Percentiles rank a stretch among this genome's conserved stretches.
Conservation (phyloP, 2,113 vertebrate genomes). For the Nestor notabilis region DNA sequence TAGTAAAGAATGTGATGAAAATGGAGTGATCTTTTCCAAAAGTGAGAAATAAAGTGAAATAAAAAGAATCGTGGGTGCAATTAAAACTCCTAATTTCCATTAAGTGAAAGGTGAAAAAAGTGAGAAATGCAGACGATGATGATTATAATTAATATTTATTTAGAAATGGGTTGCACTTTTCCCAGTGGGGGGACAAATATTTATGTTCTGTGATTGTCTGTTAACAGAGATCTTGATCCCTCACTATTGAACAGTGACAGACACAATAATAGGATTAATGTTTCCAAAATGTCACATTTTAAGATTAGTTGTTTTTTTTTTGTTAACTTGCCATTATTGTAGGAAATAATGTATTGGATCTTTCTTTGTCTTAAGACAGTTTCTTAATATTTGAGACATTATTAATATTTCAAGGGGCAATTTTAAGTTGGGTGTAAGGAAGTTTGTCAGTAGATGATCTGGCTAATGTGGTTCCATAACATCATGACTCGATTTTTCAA, state of each 20-base stretch:
- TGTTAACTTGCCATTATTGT: background rate
- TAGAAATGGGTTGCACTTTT: background rate
- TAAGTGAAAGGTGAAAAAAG: background rate
- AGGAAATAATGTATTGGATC: background rate
- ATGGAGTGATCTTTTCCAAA: background rate
- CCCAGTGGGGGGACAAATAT: background rate
- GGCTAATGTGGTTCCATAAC: background rate
- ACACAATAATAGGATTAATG: background rate
- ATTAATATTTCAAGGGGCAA: background rate
- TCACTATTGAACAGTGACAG: background rate
- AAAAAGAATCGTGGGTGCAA: background rate
- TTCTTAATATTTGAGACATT: background rate
- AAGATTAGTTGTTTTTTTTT: background rate
- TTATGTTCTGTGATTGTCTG: background rate
- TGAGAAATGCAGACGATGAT: background rate
- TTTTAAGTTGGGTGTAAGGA: background rate
- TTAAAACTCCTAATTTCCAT: background rate
- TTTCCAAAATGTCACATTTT: background rate
- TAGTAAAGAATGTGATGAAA: background rate
- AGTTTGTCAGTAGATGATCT: background rate
- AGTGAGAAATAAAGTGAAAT: background rate
- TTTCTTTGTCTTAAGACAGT: background rate
- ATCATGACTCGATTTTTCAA: background rate
- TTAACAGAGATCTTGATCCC: background rate
- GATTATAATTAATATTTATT: background rate